phyloP scores from a whole-genome alignment of 1,140 invertebrate genomes.

The Idris sp. region DNA sequence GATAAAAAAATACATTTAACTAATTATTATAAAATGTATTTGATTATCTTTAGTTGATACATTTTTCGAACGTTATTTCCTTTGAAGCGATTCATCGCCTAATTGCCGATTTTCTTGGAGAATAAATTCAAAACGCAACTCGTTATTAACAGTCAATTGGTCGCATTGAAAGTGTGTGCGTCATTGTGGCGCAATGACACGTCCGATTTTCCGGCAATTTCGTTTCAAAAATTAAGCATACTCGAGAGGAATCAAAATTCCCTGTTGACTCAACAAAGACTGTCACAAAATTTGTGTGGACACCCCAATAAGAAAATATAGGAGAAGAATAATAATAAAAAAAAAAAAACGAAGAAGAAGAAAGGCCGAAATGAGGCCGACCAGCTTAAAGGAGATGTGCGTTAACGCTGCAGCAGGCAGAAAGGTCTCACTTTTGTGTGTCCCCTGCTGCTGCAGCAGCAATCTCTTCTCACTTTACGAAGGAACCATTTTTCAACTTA shows the following conservation, averaged over 20 bases:
- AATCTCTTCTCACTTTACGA: constrained; percentile 74
- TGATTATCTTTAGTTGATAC: no score
- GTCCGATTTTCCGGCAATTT: constrained; percentile 56
- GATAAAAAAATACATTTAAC: no score
- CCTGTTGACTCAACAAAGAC: constrained; percentile 57
- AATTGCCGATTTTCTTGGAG: constrained; percentile 41
- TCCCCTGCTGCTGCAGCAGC: constrained; percentile 45
- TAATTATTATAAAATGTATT: no score
- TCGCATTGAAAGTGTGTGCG: constrained; percentile 23
- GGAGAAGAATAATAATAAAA: no score
- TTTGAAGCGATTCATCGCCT: no score
- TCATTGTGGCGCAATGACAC: constrained; percentile 59
- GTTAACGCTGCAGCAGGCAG: constrained; percentile 64
- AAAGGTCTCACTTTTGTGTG: constrained; percentile 20
- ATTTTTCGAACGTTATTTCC: no score
- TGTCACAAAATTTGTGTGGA: constrained; percentile 19
- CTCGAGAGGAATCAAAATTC: constrained; percentile 55
- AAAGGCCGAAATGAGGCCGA: constrained; percentile 39
- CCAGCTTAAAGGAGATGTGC: constrained; percentile 71
- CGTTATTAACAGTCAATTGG: constrained; percentile 46
- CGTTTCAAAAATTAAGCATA: constrained; percentile 47
- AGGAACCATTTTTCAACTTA: constrained; percentile 75
- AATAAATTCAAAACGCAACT: constrained; percentile 42
- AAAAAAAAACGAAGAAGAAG: constrained; percentile 31
- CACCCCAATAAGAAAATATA: no score